phyloP scores from a whole-genome alignment of 2,797 vertebrate genomes.

The Siniperca scherzeri region DNA sequence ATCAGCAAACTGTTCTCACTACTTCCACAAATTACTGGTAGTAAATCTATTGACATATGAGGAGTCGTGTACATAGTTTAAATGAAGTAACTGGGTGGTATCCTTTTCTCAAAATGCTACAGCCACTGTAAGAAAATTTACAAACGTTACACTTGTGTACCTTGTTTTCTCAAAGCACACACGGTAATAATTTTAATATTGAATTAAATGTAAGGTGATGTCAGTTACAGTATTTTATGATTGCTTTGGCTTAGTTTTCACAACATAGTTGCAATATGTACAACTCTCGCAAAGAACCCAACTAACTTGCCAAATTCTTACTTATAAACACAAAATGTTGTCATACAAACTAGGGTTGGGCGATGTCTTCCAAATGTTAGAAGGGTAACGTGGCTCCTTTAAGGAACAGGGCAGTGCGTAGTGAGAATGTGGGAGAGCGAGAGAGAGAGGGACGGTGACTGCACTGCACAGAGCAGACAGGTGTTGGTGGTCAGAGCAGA shows the following conservation, averaged over 20 bases:
- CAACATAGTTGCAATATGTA: background rate
- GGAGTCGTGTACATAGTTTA: background rate
- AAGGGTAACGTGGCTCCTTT: too few relatives aligned
- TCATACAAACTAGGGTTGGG: background rate
- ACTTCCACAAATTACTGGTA: background rate
- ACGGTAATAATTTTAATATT: conserved; percentile 10
- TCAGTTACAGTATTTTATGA: background rate
- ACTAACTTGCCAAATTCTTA: background rate
- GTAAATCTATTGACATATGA: background rate
- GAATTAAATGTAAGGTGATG: background rate
- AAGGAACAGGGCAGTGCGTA: too few relatives aligned
- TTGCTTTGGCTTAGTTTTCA: background rate
- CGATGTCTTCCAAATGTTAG: too few relatives aligned
- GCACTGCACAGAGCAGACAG: too few relatives aligned
- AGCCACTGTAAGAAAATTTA: background rate
- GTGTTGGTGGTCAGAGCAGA: too few relatives aligned
- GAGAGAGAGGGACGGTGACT: too few relatives aligned
- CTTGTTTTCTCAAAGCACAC: conserved; percentile 11
- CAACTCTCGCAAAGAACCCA: background rate
- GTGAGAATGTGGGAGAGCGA: too few relatives aligned
- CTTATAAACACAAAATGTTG: background rate
- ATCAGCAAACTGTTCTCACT: background rate
- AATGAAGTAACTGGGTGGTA: background rate
- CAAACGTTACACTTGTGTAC: background rate
- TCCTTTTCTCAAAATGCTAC: background rate